These are phyloP conservation scores for Burhinus oedicnemus DNA, from an alignment of 2,113 vertebrate genomes.

Conservation along the genomic window DNA sequence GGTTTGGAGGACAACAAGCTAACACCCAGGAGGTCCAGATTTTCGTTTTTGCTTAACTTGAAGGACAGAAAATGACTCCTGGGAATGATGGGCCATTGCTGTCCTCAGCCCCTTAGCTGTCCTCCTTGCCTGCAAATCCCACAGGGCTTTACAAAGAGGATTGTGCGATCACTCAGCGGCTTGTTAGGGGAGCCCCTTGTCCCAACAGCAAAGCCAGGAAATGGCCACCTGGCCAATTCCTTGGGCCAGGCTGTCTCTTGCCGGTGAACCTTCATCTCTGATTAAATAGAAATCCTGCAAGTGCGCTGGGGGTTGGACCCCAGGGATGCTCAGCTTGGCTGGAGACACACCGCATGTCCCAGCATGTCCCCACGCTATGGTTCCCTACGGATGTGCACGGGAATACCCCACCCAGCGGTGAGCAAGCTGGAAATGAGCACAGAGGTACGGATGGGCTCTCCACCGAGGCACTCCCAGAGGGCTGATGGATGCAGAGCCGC, in stretches of 20 bases:
- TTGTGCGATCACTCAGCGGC: background rate
- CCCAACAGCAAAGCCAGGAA: background rate
- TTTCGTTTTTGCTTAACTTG: background rate
- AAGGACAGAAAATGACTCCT: background rate
- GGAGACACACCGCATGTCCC: background rate
- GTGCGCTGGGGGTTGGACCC: background rate
- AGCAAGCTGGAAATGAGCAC: background rate
- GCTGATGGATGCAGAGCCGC: background rate
- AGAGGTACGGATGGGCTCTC: background rate
- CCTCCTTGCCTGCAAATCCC: background rate
- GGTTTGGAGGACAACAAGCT: background rate
- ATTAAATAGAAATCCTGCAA: background rate
- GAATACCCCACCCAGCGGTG: background rate
- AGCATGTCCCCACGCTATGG: accelerated
- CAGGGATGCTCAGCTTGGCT: background rate
- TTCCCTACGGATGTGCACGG: accelerated
- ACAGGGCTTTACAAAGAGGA: background rate
- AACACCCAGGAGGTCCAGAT: background rate
- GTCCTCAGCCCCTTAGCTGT: background rate
- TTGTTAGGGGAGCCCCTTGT: background rate
- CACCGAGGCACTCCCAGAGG: accelerated
- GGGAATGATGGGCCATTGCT: background rate
- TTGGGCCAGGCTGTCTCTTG: background rate
- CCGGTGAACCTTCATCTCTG: background rate
- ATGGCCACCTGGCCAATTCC: background rate